Evolutionary conservation across 1,140 invertebrate genomes (phyloP).

Genomic region (Harpegnathos saltator): DNA sequence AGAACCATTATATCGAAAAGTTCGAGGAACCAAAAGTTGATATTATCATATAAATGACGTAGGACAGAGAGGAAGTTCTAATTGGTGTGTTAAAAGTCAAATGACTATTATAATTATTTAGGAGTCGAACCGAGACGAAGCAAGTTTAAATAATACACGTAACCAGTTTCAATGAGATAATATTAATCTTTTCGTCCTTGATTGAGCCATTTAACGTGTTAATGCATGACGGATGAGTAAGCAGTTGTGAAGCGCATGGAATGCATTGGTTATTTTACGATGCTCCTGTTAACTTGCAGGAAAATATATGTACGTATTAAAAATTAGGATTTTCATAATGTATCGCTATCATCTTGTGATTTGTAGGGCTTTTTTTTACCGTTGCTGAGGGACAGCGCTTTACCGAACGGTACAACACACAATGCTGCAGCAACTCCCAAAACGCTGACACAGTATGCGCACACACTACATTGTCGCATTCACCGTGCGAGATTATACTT

Average conservation of each 20-base stretch:
- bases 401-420: neutral
- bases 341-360: neutral
- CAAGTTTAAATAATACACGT: neutral
- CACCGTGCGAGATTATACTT: neutral
- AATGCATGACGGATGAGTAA: neutral
- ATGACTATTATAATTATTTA: neutral
- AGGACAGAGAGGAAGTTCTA: neutral
- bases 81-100: neutral
- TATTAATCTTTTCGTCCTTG: slow-evolving; percentile 9
- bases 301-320: neutral
- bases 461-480: neutral
- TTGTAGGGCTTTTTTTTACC: neutral
- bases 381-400: neutral
- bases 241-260: neutral
- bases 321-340: neutral
- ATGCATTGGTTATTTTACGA: neutral
- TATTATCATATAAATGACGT: neutral
- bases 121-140: neutral
- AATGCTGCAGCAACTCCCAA: neutral
- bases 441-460: neutral
- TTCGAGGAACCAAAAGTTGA: neutral
- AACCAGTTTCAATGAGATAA: neutral
- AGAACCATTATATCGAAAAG: neutral
- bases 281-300: neutral
- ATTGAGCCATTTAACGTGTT: neutral